Percentiles rank a stretch among this genome's conserved stretches.
These are phyloP conservation scores for Aegithalos caudatus DNA, from an alignment of 2,113 vertebrate genomes.

Conservation along the genomic window DNA sequence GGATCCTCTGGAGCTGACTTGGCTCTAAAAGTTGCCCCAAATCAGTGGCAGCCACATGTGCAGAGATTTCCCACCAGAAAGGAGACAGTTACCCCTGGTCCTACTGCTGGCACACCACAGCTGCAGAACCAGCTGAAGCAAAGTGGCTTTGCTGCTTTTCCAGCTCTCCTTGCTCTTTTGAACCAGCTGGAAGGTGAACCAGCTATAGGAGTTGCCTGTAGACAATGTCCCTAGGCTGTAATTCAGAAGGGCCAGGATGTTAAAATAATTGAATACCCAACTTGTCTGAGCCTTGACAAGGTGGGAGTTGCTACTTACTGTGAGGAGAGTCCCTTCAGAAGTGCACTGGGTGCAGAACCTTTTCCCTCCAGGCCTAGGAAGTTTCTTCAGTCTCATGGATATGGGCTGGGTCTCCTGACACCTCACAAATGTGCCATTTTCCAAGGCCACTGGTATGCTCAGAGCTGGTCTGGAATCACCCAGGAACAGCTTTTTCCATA, in stretches of 20 bases:
- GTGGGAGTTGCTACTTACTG: not conserved
- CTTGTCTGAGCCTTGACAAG: not conserved
- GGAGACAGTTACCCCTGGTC: not conserved
- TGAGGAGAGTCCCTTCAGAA: not conserved
- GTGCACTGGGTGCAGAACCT: not conserved
- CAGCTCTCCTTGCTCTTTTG: not conserved
- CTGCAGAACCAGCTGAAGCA: not conserved
- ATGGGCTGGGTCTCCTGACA: not conserved
- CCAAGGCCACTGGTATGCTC: not conserved
- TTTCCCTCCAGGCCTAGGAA: not conserved
- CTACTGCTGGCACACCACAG: not conserved
- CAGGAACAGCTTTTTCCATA: not conserved
- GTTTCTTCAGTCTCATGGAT: not conserved
- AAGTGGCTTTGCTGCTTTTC: not conserved
- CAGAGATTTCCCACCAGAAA: not conserved
- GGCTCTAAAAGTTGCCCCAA: not conserved
- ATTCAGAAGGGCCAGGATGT: not conserved
- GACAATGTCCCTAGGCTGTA: not conserved
- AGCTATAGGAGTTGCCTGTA: not conserved
- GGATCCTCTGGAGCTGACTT: not conserved
- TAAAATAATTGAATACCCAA: not conserved
- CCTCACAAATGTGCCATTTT: not conserved
- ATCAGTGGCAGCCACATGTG: not conserved
- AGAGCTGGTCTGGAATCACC: not conserved
- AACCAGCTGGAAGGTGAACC: not conserved